A percentile compares a stretch with the other conserved stretches of the same genome.
Conservation (phyloP, 2,797 vertebrate species). For the Telmatherina bonti region DNA sequence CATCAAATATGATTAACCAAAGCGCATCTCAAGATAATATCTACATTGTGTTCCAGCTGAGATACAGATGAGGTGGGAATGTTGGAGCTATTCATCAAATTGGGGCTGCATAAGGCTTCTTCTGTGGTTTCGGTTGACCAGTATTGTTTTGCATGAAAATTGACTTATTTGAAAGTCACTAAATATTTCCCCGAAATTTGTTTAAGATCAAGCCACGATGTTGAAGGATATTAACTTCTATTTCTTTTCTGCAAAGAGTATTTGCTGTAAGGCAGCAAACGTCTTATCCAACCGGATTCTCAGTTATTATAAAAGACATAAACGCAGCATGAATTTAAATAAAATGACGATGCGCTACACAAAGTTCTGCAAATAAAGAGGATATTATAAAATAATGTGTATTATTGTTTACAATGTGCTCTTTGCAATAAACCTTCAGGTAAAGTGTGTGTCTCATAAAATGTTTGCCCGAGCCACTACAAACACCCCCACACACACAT, state of each 20-base stretch:
- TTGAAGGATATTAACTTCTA: conserved; percentile 1
- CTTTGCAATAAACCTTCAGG: conserved; percentile 28
- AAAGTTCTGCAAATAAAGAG: conserved; percentile 49
- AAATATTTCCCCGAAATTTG: neutral
- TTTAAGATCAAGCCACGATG: conserved; percentile 10
- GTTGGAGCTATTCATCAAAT: conserved; percentile 35
- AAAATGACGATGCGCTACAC: neutral
- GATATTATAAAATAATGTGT: conserved; percentile 47
- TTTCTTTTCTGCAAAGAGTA: conserved; percentile 19
- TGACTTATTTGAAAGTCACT: conserved; percentile 2
- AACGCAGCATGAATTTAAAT: neutral
- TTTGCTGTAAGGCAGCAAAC: conserved; percentile 15
- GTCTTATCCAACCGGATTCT: neutral
- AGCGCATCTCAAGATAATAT: conserved; percentile 70
- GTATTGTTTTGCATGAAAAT: conserved; percentile 4
- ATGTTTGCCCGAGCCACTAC: conserved; percentile 13
- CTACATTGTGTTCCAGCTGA: conserved; percentile 40
- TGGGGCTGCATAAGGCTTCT: conserved; percentile 2
- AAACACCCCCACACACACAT: neutral
- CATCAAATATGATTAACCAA: conserved; percentile 75
- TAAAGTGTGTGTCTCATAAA: conserved; percentile 31
- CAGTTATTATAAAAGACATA: neutral
- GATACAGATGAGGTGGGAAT: conserved; percentile 51
- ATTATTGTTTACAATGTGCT: conserved; percentile 39
- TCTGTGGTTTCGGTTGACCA: conserved; percentile 15